A percentile compares a stretch with the other conserved stretches of the same genome.
These are phyloP conservation scores for Helleia helle DNA, from an alignment of 2,888 invertebrate species.

Conservation along the genomic window DNA sequence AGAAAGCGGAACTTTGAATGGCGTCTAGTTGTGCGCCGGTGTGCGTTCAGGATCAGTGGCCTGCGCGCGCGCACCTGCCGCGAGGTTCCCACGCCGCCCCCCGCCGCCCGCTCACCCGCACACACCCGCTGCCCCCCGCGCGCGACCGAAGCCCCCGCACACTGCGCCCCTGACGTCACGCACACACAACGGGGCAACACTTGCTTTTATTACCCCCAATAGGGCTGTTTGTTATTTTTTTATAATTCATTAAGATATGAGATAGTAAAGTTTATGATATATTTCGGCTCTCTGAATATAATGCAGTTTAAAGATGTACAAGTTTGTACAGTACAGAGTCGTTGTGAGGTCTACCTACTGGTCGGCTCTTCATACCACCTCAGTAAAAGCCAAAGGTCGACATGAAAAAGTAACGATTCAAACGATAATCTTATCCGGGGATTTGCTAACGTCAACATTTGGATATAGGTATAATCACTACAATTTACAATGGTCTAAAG, in stretches of 20 bases:
- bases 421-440: no score
- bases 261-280: no score
- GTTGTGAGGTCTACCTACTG: no score
- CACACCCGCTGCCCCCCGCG: conserved; percentile 23
- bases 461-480: no score
- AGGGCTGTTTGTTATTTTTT: conserved; percentile 6
- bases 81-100: conserved; percentile 64
- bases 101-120: conserved; percentile 29
- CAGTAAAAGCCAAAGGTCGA: no score
- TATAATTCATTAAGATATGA: conserved; percentile 1
- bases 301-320: no score
- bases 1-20: conserved; percentile 56
- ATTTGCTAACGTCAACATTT: no score
- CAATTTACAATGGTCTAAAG: no score
- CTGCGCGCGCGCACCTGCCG: conserved; percentile 72
- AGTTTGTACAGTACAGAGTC: no score
- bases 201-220: conserved; percentile 29
- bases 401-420: no score
- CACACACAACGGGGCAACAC: conserved; percentile 53
- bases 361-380: no score
- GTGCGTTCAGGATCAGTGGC: conserved; percentile 70
- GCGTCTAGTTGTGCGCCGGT: conserved; percentile 30
- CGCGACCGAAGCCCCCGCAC: conserved; percentile 22
- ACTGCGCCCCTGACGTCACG: conserved; percentile 38
- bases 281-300: no score